Evolutionary conservation across 2,797 vertebrate species (phyloP).

Genomic region (Crypturellus tataupa): DNA sequence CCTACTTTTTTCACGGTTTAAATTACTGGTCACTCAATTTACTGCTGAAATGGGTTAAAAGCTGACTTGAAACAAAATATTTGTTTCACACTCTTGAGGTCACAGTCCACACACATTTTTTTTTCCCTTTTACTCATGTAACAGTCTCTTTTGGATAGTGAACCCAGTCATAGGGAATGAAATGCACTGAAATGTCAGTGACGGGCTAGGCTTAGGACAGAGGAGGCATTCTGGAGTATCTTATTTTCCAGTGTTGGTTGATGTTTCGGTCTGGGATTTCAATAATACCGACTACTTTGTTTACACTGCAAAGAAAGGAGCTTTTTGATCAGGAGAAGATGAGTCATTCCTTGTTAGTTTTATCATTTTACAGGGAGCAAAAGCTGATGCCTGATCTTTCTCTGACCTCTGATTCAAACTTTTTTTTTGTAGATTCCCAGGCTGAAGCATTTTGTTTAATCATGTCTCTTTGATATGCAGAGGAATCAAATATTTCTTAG

Average conservation of each 20-base stretch:
- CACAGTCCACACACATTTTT: constrained; percentile 1
- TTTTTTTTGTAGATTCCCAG: constrained; percentile 44
- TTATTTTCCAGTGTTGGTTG: constrained; percentile 24
- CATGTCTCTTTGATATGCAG: constrained; percentile 28
- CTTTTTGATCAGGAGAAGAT: constrained; percentile 73
- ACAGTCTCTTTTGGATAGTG: background rate
- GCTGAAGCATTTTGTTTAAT: constrained; percentile 40
- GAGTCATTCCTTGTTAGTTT: constrained; percentile 71
- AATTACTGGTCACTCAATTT: background rate
- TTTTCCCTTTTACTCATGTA: constrained; percentile 14
- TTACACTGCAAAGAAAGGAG: constrained; percentile 64
- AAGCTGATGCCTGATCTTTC: constrained; percentile 56
- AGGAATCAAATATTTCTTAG: constrained; percentile 26
- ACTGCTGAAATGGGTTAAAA: constrained; percentile 18
- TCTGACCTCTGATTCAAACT: constrained; percentile 62
- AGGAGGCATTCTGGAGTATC: constrained; percentile 18
- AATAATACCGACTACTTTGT: constrained; percentile 67
- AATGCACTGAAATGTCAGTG: constrained; percentile 32
- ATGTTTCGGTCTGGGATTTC: constrained; percentile 58
- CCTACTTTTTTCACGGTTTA: background rate
- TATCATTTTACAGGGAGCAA: constrained; percentile 55
- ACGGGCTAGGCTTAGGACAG: constrained; percentile 14
- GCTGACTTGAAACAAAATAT: constrained; percentile 49
- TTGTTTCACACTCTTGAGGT: constrained; percentile 50
- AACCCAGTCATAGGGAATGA: constrained; percentile 8